Conservation (phyloP, 2,797 vertebrate genomes). For the Leucoraja ocellata region DNA sequence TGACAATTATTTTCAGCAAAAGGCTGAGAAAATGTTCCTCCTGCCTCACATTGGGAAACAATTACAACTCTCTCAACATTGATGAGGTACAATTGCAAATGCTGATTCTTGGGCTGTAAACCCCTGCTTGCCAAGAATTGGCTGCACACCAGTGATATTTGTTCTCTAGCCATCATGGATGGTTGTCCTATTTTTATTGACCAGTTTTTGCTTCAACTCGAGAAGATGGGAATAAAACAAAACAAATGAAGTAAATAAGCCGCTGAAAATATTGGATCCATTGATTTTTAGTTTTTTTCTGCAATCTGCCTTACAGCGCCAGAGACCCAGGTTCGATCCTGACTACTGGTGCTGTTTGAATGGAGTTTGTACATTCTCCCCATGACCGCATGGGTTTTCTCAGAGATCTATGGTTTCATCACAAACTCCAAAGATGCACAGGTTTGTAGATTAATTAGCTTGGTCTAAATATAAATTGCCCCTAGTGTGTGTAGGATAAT, state of each 20-base stretch:
- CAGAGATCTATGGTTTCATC: too few relatives aligned
- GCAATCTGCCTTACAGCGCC: too few relatives aligned
- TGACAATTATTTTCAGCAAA: not conserved
- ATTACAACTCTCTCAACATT: not conserved
- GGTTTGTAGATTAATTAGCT: too few relatives aligned
- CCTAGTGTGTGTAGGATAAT: too few relatives aligned
- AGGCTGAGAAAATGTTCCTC: not conserved
- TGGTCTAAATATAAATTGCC: too few relatives aligned
- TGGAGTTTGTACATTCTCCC: too few relatives aligned
- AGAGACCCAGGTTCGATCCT: too few relatives aligned
- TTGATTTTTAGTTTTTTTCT: not conserved
- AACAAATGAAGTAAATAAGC: not conserved
- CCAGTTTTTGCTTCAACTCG: not conserved
- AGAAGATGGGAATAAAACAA: not conserved
- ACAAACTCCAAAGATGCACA: too few relatives aligned
- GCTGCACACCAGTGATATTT: not conserved
- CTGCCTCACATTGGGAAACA: not conserved
- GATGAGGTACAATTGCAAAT: not conserved
- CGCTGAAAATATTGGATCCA: not conserved
- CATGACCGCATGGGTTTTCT: too few relatives aligned
- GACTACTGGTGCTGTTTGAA: too few relatives aligned
- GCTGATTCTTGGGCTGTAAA: not conserved
- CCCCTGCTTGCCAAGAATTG: not conserved
- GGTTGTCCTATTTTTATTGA: not conserved
- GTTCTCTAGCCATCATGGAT: not conserved